phyloP scores from a whole-genome alignment of 2,797 vertebrate species.

The Sylvia borin region DNA sequence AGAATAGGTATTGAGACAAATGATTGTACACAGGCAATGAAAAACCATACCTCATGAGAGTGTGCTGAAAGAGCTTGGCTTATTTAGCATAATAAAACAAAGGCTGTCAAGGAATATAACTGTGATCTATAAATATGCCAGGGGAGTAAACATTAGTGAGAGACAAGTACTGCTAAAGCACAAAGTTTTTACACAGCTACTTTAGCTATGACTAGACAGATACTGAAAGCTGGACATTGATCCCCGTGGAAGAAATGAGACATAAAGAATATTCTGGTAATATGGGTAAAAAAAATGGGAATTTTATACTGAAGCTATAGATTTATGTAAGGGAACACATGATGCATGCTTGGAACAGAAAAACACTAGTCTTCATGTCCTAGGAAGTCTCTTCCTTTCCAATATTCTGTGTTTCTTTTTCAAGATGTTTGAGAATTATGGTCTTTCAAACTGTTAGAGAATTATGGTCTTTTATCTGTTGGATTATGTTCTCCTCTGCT shows the following conservation, averaged over 20 bases:
- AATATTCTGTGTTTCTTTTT: neutral
- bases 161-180: neutral
- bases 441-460: too few species aligned
- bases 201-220: neutral
- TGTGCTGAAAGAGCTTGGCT: neutral
- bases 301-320: neutral
- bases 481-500: neutral
- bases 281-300: neutral
- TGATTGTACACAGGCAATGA: neutral
- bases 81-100: conserved; percentile 17
- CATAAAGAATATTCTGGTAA: neutral
- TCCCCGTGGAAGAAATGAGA: neutral
- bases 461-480: neutral
- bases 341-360: neutral
- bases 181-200: neutral
- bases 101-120: neutral
- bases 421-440: neutral
- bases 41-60: neutral
- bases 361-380: neutral
- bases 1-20: neutral
- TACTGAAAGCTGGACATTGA: neutral
- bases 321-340: neutral
- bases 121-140: neutral
- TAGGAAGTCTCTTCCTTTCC: neutral
- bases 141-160: neutral